These are phyloP conservation scores for Drosophila rufa DNA, from an alignment of 1,140 invertebrate species.

Conservation along the genomic window DNA sequence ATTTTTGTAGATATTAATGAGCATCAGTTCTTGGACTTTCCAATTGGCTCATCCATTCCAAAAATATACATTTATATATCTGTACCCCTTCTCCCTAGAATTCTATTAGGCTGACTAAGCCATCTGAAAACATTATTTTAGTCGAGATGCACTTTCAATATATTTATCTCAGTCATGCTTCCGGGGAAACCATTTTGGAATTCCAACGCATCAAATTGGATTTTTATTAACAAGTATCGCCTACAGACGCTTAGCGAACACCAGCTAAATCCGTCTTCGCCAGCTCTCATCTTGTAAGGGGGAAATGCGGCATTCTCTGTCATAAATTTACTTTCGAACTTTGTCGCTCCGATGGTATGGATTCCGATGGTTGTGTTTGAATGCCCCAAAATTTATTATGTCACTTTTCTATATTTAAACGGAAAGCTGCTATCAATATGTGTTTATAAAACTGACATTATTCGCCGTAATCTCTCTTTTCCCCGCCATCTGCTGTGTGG, in stretches of 20 bases:
- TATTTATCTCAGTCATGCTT: slow-evolving; percentile 6
- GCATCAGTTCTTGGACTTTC: background rate
- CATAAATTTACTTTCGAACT: slow-evolving; percentile 61
- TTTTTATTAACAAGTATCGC: slow-evolving; percentile 30
- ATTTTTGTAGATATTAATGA: background rate
- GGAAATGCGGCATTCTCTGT: slow-evolving; percentile 14
- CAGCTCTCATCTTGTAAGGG: slow-evolving; percentile 2
- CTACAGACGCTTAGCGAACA: slow-evolving; percentile 1
- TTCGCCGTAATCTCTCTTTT: slow-evolving; percentile 32
- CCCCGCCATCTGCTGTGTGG: slow-evolving; percentile 5
- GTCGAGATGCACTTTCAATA: slow-evolving; percentile 3
- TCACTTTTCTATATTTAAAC: slow-evolving; percentile 60
- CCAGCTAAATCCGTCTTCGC: slow-evolving; percentile 19
- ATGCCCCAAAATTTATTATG: slow-evolving; percentile 50
- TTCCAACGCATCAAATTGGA: slow-evolving; percentile 17
- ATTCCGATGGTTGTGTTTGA: slow-evolving; percentile 5
- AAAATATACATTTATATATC: slow-evolving; percentile 12
- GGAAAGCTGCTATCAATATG: slow-evolving; percentile 5
- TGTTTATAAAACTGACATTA: slow-evolving; percentile 33
- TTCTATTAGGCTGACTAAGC: background rate
- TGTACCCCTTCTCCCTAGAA: background rate
- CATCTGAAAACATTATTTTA: slow-evolving; percentile 9
- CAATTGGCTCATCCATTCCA: slow-evolving; percentile 16
- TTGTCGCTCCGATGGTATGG: slow-evolving; percentile 29
- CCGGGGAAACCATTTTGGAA: slow-evolving; percentile 9